Conservation (phyloP, 37 sponge, comb jelly and placozoan species). For the Chondrilla cf. caribensis region DNA sequence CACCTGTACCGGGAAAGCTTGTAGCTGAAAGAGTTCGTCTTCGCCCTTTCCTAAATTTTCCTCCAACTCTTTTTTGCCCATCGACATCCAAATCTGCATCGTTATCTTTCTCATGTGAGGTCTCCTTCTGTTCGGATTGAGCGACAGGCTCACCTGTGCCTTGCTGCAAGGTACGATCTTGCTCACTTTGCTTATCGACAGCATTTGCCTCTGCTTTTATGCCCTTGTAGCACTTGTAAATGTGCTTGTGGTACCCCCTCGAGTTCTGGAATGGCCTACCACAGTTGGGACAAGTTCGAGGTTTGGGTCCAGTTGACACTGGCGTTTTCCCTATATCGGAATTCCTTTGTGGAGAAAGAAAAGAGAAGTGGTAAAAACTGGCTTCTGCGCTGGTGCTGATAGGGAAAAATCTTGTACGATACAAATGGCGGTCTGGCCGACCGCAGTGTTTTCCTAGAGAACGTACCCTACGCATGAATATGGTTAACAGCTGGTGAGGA, state of each 20-base stretch:
- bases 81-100: not conserved
- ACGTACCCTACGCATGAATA: constrained; percentile 10
- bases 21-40: constrained; percentile 7
- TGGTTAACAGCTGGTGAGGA: constrained; percentile 11
- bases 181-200: not conserved
- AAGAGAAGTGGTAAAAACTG: not conserved
- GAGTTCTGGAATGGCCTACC: constrained; percentile 18
- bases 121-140: not conserved
- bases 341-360: not conserved
- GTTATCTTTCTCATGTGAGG: not conserved
- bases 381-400: too few relatives aligned
- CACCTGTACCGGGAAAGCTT: not conserved
- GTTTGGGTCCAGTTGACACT: not conserved
- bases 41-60: not conserved
- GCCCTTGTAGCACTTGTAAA: not conserved
- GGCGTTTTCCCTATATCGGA: not conserved
- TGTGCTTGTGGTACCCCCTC: constrained; percentile 25
- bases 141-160: too few relatives aligned
- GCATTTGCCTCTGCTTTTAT: not conserved
- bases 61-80: not conserved
- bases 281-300: constrained; percentile 11
- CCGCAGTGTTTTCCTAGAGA: constrained; percentile 15
- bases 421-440: too few relatives aligned
- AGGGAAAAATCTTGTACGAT: too few relatives aligned
- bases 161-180: not conserved